Percentiles rank a stretch among this genome's conserved stretches.
Evolutionary conservation across 2,113 vertebrate species (phyloP).

Genomic region (Bufo gargarizans): DNA sequence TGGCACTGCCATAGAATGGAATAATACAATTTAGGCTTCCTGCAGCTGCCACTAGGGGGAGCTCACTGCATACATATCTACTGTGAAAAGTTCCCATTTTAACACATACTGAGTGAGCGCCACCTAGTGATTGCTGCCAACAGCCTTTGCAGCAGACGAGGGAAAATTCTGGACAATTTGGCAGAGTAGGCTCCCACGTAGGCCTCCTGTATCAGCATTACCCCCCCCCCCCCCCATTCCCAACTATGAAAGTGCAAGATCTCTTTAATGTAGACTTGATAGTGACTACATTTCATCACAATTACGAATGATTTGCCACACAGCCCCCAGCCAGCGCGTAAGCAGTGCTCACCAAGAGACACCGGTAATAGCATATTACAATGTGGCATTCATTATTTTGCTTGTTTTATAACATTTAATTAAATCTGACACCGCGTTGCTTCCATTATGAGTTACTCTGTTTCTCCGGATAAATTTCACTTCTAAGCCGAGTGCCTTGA

Average conservation of each 20-base stretch:
- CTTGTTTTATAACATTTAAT: conserved; percentile 44
- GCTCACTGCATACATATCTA: no score
- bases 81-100: no score
- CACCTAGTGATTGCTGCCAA: no score
- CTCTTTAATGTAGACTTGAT: not conserved
- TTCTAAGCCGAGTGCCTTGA: not conserved
- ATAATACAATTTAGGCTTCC: no score
- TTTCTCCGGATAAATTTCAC: not conserved
- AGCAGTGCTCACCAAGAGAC: not conserved
- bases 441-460: not conserved
- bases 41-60: no score
- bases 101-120: no score
- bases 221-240: no score
- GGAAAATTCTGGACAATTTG: no score
- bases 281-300: not conserved
- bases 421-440: conserved; percentile 12
- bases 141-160: no score
- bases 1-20: no score
- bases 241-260: not conserved
- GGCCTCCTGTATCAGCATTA: no score
- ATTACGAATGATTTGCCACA: not conserved
- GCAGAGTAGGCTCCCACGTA: no score
- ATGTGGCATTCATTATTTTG: conserved; percentile 24
- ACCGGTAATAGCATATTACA: not conserved
- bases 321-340: not conserved